Evolutionary conservation across 2,888 invertebrate species (phyloP), one percentile per base, ranked within the genome.

Genomic region (Notocelia uddmanniana): DNA sequence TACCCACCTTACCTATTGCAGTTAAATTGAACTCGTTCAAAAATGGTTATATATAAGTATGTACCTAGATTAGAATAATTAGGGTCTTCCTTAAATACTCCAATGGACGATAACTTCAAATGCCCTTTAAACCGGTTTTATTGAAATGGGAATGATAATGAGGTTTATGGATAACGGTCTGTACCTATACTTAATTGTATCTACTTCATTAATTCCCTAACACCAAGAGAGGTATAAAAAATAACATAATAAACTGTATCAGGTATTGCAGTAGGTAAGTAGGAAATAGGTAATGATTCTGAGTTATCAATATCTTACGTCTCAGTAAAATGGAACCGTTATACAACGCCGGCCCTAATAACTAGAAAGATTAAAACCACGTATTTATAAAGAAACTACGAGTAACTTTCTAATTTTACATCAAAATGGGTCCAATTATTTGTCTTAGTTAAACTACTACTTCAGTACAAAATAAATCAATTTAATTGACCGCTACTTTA

Each of bases 211-310:
- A 23, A 31, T 54, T 21, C 54, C 52, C n/a, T 64, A 52, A 54
- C 64, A 64, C 37, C 52, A 37, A 54, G 52, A 64, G 64, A 64
- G 52, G 54, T 23, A 54, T 64, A 21, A 64, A 64, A 34, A 50
- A 21, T 54, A 37, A 23, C n/a, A 8, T 64, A 54, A 37, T 64
- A 64, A 54, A 54, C 52, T 64, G 52, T 63, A 64, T 64, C 64
- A 54, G 37, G 54, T 37, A 54, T 64, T 37, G 52, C 52, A 52
- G 19, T 64, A 52, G 37, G 52, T 64, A 52, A 54, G 52, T 64
- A 64, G 23, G 52, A 54, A 64, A 64, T 54, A 64, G 54, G 64
- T 64, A 52, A 64, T 63, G 50, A 63, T 54, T 34, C 34, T 54
- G 64, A 52, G 34, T 19, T 26, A 34, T 64, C 52, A 54, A 23